Evolutionary conservation across 2,113 vertebrate genomes (phyloP).

Genomic region (Brachyistius frenatus): DNA sequence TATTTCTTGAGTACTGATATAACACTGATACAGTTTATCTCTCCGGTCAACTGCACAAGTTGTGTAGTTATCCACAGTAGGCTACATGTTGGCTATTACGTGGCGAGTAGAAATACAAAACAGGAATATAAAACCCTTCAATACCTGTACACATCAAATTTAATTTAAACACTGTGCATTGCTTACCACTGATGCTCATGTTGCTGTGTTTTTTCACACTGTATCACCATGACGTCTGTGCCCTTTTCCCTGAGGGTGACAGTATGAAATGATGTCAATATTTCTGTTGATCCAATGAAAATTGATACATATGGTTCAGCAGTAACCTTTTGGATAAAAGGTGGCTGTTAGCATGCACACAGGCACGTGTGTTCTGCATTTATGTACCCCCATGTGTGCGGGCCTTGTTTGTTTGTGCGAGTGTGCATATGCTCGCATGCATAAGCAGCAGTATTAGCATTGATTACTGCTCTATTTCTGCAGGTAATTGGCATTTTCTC

Average conservation of each 20-base stretch:
- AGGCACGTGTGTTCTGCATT: neutral
- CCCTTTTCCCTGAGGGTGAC: neutral
- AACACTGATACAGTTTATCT: neutral
- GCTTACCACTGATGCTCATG: neutral
- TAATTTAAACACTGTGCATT: neutral
- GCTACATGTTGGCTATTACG: neutral
- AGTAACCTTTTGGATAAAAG: constrained; percentile 20
- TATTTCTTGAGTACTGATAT: neutral
- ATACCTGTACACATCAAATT: no score
- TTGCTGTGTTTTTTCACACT: neutral
- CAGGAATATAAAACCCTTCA: neutral
- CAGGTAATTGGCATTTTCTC: constrained; percentile 50
- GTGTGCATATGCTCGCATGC: neutral
- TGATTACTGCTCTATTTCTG: constrained; percentile 42
- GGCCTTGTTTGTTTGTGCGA: neutral
- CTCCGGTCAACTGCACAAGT: neutral
- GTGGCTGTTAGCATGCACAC: neutral
- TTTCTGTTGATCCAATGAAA: constrained; percentile 8
- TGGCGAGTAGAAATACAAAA: neutral
- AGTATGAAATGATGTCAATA: neutral
- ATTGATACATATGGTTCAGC: constrained; percentile 1
- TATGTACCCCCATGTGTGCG: neutral
- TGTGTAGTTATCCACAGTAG: neutral
- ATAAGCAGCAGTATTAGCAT: constrained; percentile 36
- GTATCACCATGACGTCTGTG: neutral